Evolutionary conservation across 2,888 invertebrate genomes (phyloP), one percentile per base, ranked within the genome.

Genomic region (Lissonota sp.): DNA sequence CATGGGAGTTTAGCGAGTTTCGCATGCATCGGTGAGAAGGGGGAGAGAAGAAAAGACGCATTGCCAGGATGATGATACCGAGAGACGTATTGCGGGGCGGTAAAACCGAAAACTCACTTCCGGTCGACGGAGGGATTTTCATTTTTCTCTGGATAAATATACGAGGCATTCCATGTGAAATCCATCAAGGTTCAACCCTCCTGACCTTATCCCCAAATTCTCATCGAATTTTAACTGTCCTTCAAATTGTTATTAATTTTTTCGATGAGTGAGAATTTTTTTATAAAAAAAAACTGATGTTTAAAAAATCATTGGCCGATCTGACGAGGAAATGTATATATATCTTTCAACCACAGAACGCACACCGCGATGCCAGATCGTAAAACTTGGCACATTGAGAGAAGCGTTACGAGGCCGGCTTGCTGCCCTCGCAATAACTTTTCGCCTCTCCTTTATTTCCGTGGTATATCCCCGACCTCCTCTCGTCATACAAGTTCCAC

Each of bases 351-450:
- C 14, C 12, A 14, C 62, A 37, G 40, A 10, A 44, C 44, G 44
- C 55, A 42, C 73, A 80, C 79, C 60, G 57, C 69, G 58, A 64
- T 71, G 67, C 73, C 78, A 76, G 87, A 84, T 88, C 89, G 88
- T 89, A 89, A 89, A 89, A 84, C 86, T 84, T 84, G 81, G 81
- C 83, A 79, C 72, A 58, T 70, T 83, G 80, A 79, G 53, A 16
- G 63, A 81, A 82, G 86, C 86, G 85, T 88, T 88, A 86, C 84
- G 83, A 72, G 26, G 26, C 26, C 73, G 79, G 83, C 80, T 53
- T 83, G 84, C 83, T 76, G 75, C 84, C 77, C 73, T 74, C 55
- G 83, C 87, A 87, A 88, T 89, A 89, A 88, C 88, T 88, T 88
- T 83, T 76, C 37, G 55, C n/a, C 84, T 84, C 79, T 82, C 84